Conservation (phyloP, 2,888 invertebrate species). For the Lasioglossum lativentre region DNA sequence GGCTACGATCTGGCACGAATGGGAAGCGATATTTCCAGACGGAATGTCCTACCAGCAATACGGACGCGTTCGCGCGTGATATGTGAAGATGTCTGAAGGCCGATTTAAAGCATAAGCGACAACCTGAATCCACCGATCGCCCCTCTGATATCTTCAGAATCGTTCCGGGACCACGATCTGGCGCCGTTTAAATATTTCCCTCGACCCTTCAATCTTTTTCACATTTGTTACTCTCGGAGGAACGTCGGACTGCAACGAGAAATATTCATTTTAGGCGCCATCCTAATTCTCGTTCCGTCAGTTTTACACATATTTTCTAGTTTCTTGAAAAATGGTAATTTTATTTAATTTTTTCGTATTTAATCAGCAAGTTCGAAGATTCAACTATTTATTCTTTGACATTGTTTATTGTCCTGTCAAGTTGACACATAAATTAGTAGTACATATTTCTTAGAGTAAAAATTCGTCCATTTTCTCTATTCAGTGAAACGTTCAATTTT, state of each 20-base stretch:
- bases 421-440: not conserved
- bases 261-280: too few relatives aligned
- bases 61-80: constrained; percentile 41
- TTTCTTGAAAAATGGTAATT: too few relatives aligned
- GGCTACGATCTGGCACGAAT: constrained; percentile 64
- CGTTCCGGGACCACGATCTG: not conserved
- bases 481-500: not conserved
- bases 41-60: constrained; percentile 56
- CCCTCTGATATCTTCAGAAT: not conserved
- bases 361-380: too few relatives aligned
- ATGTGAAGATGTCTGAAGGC: constrained; percentile 39
- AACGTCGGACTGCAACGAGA: too few relatives aligned
- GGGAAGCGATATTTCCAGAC: constrained; percentile 64
- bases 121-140: constrained; percentile 22
- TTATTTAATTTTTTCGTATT: too few relatives aligned
- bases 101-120: constrained; percentile 43
- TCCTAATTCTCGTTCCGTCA: too few relatives aligned
- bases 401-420: not conserved
- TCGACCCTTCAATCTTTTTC: not conserved
- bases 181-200: not conserved
- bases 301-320: too few relatives aligned
- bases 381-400: too few relatives aligned
- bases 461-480: not conserved
- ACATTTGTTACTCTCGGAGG: not conserved
- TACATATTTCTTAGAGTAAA: not conserved